A percentile compares a stretch with the other conserved stretches of the same genome.
Evolutionary conservation across 2,888 invertebrate genomes (phyloP).

Genomic region (Pegoplata infirma): DNA sequence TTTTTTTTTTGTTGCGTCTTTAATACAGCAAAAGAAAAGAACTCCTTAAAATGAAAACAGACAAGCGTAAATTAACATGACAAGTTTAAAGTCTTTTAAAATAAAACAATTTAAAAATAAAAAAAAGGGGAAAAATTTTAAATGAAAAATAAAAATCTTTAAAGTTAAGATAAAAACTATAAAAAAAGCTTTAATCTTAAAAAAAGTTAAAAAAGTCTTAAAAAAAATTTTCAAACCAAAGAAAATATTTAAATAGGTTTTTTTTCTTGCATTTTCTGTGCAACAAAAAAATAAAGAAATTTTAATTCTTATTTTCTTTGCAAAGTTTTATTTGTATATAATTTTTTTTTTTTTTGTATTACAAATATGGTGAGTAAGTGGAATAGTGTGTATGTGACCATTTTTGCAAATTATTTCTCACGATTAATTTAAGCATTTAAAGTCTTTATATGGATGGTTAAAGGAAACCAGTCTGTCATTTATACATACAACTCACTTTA

Average conservation of each 20-base stretch:
- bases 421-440: conserved; percentile 64
- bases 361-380: not conserved
- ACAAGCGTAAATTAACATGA: conserved; percentile 58
- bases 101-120: not conserved
- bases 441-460: not conserved
- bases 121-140: not conserved
- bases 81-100: conserved; percentile 42
- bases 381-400: conserved; percentile 66
- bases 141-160: not conserved
- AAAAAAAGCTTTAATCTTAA: conserved; percentile 32
- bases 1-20: too few relatives aligned
- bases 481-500: conserved; percentile 10
- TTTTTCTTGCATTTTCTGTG: not conserved
- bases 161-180: conserved; percentile 17
- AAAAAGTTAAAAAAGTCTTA: conserved; percentile 16
- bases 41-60: conserved; percentile 40
- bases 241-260: conserved; percentile 41
- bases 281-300: conserved; percentile 9
- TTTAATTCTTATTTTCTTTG: conserved; percentile 4
- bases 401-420: conserved; percentile 70
- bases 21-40: too few relatives aligned
- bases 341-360: not conserved
- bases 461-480: conserved; percentile 55
- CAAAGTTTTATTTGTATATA: not conserved
- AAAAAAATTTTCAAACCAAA: too few relatives aligned